Evolutionary conservation across 37 sponge, comb jelly and placozoan species (phyloP).

Genomic region (Axinella damicornis): DNA sequence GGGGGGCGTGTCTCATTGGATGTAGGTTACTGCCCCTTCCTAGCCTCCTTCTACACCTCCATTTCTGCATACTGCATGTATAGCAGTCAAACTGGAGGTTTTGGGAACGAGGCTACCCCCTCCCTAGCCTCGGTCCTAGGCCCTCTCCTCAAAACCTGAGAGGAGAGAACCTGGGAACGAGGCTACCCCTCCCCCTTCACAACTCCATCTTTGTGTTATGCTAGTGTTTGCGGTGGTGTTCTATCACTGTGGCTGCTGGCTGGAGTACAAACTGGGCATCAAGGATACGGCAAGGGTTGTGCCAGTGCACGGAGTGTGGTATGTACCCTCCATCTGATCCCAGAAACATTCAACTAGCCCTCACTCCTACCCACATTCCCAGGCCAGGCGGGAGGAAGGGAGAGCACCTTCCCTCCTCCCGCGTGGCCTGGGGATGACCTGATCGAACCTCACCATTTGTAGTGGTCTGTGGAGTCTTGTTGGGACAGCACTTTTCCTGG

Average conservation of each 20-base stretch:
- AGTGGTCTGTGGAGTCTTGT: slow-evolving; percentile 89
- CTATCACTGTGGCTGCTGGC: slow-evolving; percentile 87
- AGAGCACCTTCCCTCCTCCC: too few relatives aligned
- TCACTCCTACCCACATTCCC: background rate
- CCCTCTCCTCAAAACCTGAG: too few relatives aligned
- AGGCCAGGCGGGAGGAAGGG: too few relatives aligned
- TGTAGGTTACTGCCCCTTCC: slow-evolving; percentile 26
- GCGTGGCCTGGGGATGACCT: too few relatives aligned
- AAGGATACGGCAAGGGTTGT: slow-evolving; percentile 91
- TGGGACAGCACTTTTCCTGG: slow-evolving; percentile 57
- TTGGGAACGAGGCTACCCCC: too few relatives aligned
- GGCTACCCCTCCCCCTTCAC: too few relatives aligned
- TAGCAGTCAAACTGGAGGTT: too few relatives aligned
- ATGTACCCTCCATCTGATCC: background rate
- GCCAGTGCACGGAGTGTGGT: slow-evolving; percentile 92
- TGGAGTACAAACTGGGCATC: slow-evolving; percentile 81
- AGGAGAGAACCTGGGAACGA: too few relatives aligned
- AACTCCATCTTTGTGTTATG: too few relatives aligned
- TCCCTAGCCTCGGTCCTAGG: too few relatives aligned
- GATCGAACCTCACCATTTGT: background rate
- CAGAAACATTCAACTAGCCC: background rate
- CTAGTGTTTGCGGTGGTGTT: slow-evolving; percentile 77
- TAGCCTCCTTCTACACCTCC: background rate
- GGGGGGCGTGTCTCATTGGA: slow-evolving; percentile 83
- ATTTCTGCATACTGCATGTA: too few relatives aligned